Evolutionary conservation across 2,888 invertebrate genomes (phyloP).

Genomic region (Cyrtodaria siliqua): DNA sequence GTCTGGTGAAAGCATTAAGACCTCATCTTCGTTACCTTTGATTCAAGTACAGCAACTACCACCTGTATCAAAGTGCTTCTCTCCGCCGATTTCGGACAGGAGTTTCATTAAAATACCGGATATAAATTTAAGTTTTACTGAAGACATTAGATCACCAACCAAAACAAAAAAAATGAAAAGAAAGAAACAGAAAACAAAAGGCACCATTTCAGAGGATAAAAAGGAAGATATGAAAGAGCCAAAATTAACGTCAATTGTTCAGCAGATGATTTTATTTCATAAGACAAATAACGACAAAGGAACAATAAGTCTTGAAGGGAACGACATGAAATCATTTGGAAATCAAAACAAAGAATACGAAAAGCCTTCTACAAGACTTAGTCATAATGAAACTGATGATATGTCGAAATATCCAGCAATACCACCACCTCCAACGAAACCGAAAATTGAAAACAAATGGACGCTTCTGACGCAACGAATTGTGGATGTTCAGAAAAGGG

Average conservation of each 20-base stretch:
- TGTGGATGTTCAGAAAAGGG: neutral
- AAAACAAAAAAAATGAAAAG: neutral
- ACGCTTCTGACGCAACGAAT: constrained; percentile 8
- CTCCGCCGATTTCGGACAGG: neutral
- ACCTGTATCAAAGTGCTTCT: constrained; percentile 40
- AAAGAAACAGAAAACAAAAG: too few species aligned
- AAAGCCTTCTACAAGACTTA: neutral
- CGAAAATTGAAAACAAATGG: constrained; percentile 12
- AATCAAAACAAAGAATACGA: neutral
- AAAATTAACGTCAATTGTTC: neutral
- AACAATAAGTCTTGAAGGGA: neutral
- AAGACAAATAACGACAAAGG: neutral
- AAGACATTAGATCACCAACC: neutral
- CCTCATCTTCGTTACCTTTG: constrained; percentile 42
- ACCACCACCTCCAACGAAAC: neutral
- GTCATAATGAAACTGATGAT: too few species aligned
- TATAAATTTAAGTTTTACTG: constrained; percentile 4
- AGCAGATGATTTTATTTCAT: neutral
- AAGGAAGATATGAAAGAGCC: neutral
- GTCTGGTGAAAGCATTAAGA: constrained; percentile 24
- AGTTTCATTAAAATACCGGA: neutral
- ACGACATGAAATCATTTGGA: neutral
- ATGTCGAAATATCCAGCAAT: too few species aligned
- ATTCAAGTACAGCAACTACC: constrained; percentile 61
- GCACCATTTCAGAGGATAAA: neutral